A percentile compares a stretch with the other conserved stretches of the same genome.
These are phyloP conservation scores for Diaperis boleti DNA, from an alignment of 2,888 invertebrate species.

Conservation along the genomic window DNA sequence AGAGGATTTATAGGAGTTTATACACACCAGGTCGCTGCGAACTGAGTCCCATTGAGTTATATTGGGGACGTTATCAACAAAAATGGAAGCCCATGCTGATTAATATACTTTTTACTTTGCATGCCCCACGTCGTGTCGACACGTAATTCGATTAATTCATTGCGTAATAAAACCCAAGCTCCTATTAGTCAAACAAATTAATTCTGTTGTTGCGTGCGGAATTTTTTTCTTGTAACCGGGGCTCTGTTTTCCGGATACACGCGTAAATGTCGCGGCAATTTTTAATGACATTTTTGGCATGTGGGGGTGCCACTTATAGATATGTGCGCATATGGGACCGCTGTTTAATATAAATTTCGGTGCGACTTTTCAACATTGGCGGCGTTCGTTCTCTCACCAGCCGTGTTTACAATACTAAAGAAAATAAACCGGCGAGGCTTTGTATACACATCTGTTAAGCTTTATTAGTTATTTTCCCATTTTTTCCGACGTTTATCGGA, in stretches of 20 bases:
- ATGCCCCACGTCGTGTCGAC: constrained; percentile 12
- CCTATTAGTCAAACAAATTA: constrained; percentile 25
- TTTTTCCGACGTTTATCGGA: constrained; percentile 10
- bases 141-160: constrained; percentile 36
- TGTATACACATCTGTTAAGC: not conserved
- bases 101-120: too few species aligned
- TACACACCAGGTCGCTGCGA: too few species aligned
- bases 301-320: too few species aligned
- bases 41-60: too few species aligned
- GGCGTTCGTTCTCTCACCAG: too few species aligned
- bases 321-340: too few species aligned
- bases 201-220: constrained; percentile 17
- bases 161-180: constrained; percentile 24
- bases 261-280: not conserved
- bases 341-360: too few species aligned
- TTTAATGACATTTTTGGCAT: too few species aligned
- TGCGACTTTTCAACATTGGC: too few species aligned
- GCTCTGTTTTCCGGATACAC: constrained; percentile 2
- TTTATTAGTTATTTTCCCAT: not conserved
- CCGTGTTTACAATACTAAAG: not conserved
- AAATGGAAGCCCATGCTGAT: too few species aligned
- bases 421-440: not conserved
- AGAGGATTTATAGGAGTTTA: too few species aligned
- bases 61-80: too few species aligned
- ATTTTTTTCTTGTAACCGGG: not conserved